Conservation (phyloP, 2,797 vertebrate genomes). For the Gallinago solitaria region DNA sequence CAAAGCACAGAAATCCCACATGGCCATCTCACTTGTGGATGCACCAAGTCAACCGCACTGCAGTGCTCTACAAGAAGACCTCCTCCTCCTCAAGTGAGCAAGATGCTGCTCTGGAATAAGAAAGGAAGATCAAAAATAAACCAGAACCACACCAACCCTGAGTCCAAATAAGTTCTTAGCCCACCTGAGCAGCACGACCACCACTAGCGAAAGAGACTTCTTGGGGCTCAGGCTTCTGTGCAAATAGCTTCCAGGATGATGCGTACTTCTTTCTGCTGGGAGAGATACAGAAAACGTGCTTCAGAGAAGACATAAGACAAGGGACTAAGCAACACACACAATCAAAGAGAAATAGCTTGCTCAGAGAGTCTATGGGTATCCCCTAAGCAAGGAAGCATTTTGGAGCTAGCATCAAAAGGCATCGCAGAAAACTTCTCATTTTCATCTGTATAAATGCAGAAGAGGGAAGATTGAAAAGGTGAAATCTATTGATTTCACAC, state of each 20-base stretch:
- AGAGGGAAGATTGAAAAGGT: neutral
- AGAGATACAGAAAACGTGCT: neutral
- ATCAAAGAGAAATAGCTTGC: neutral
- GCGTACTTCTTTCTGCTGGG: constrained; percentile 22
- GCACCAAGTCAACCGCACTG: neutral
- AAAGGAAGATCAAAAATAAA: neutral
- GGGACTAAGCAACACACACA: neutral
- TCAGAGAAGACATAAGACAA: neutral
- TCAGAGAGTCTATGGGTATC: neutral
- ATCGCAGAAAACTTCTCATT: neutral
- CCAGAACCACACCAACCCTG: neutral
- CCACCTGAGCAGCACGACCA: neutral
- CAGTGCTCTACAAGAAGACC: neutral
- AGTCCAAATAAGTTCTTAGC: neutral
- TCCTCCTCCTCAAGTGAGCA: neutral
- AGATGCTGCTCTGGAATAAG: neutral
- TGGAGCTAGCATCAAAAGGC: neutral
- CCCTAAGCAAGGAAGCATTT: neutral
- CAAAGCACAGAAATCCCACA: neutral
- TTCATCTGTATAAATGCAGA: neutral
- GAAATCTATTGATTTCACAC: neutral
- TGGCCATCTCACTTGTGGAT: neutral
- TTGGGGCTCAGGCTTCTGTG: neutral
- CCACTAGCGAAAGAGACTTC: neutral
- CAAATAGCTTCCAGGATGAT: neutral